Evolutionary conservation across 2,888 invertebrate genomes (phyloP).

Genomic region (Megaustenia siamemsis): DNA sequence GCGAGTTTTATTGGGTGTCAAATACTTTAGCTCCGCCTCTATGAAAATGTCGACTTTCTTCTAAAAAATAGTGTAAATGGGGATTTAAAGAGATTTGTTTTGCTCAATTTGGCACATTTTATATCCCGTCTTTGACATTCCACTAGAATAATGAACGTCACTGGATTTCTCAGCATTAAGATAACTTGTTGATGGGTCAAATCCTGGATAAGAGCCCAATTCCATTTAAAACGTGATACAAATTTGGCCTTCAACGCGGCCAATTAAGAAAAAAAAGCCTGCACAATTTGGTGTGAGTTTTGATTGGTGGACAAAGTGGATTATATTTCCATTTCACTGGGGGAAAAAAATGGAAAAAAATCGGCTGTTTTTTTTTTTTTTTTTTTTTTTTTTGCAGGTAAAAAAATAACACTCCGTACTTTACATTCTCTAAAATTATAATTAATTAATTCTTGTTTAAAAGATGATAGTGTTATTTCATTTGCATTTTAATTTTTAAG

Average conservation of each 20-base stretch:
- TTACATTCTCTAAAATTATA: too few relatives aligned
- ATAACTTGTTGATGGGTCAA: background rate
- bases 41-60: background rate
- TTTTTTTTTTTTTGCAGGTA: too few relatives aligned
- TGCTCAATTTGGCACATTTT: background rate
- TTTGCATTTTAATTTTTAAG: too few relatives aligned
- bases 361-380: too few relatives aligned
- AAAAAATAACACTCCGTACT: too few relatives aligned
- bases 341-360: too few relatives aligned
- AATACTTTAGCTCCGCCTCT: background rate
- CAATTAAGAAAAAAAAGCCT: background rate
- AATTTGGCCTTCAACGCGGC: background rate
- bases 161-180: background rate
- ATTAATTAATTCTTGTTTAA: too few relatives aligned
- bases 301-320: background rate
- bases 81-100: conserved; percentile 26
- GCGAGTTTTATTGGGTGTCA: background rate
- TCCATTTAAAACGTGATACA: background rate
- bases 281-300: background rate
- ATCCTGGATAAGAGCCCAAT: conserved; percentile 4
- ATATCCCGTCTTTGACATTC: background rate
- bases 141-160: background rate
- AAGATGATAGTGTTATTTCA: too few relatives aligned
- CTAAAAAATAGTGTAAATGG: background rate
- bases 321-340: too few relatives aligned